Evolutionary conservation across 2,888 invertebrate genomes (phyloP), one percentile per base, ranked within the genome.

Genomic region (Tricholauxania praeusta): DNA sequence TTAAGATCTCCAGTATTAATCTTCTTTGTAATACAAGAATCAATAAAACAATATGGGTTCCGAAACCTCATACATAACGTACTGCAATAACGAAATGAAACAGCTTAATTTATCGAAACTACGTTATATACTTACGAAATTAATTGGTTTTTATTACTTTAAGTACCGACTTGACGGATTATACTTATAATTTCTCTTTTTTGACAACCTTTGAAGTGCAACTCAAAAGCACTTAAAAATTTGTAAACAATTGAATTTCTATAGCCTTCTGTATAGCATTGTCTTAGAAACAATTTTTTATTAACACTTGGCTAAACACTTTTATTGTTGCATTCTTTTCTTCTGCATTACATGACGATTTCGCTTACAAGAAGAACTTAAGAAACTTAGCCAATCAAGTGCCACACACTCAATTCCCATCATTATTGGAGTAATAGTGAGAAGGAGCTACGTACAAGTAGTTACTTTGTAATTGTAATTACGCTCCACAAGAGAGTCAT

Each of bases 391-490:
- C 17, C n/a, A n/a, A 55, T 15, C 57, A 57, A 15, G 49, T 57
- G 19, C 59, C 14, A 19, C 49, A 15, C 55, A 19, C 28, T n/a
- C 47, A 12, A 7, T n/a, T 14, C 66, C 55, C 39, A 15, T 17
- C 17, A 14, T 22, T 51, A 64, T 64, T 49, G 64, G 51, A 51
- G 64, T 64, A 64, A 51, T 64, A 19, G n/a, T 53, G n/a, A 59
- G 47, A 62, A n/a, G n/a, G 12, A n/a, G 62, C 62, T 39, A 39
- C 8, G 39, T 39, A 10, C 39, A 39, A 39, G 51, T 51, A 64
- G 51, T 64, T 51, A 64, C 64, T 64, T 64, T 64, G 64, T 51
- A 64, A 64, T 53, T 67, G 55, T 53, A 64, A 63, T 55, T 63
- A 70, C 63, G 39, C 39, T 32, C 47, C 64, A 63, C 12, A 17